Evolutionary conservation across 2,888 invertebrate genomes (phyloP).

Genomic region (Isoperla grammatica): DNA sequence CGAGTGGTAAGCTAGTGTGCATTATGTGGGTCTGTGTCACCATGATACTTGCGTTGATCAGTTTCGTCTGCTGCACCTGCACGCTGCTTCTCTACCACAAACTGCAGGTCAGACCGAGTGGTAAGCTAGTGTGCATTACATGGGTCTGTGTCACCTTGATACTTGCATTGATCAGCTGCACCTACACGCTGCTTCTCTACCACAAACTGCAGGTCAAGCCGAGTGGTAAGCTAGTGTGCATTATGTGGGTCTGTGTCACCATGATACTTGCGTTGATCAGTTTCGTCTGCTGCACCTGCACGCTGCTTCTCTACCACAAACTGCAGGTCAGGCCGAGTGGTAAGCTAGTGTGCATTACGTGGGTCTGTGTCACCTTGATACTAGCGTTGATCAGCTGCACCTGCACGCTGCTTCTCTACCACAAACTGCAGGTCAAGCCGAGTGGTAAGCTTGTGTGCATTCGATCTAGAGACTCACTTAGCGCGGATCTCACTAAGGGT

Average conservation of each 20-base stretch:
- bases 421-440: not conserved
- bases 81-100: constrained; percentile 25
- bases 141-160: constrained; percentile 24
- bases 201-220: too few relatives aligned
- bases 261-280: constrained; percentile 22
- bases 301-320: constrained; percentile 23
- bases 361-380: constrained; percentile 23
- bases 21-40: constrained; percentile 28
- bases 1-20: too few relatives aligned
- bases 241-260: constrained; percentile 27
- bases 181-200: constrained; percentile 24
- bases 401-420: constrained; percentile 25
- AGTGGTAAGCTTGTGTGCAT: too few relatives aligned
- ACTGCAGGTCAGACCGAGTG: too few relatives aligned
- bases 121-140: too few relatives aligned
- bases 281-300: constrained; percentile 24
- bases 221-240: too few relatives aligned
- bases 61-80: constrained; percentile 25
- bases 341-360: too few relatives aligned
- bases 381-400: constrained; percentile 25
- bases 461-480: too few relatives aligned
- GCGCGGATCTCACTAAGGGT: too few relatives aligned
- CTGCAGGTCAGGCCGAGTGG: too few relatives aligned
- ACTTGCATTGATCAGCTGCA: constrained; percentile 24
- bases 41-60: constrained; percentile 21